These are phyloP conservation scores for Trachythela sp. DNA, from an alignment of 64 coral and sea anemone species.

Conservation along the genomic window DNA sequence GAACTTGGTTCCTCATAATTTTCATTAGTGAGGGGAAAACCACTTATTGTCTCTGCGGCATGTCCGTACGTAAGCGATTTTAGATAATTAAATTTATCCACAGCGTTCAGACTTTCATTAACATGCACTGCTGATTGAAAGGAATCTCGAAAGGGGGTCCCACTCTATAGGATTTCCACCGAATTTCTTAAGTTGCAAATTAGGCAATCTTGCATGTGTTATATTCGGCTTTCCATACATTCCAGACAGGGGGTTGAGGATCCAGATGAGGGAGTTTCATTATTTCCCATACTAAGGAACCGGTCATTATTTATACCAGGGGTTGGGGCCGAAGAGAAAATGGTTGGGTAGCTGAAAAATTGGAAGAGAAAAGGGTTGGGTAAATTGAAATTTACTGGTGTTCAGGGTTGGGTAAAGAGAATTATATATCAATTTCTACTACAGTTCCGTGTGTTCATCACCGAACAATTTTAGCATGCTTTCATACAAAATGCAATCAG, in stretches of 20 bases:
- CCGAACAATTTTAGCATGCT: too few species aligned
- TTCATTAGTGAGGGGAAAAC: constrained; percentile 26
- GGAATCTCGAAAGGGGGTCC: constrained; percentile 33
- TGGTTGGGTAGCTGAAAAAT: too few species aligned
- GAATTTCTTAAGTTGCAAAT: constrained; percentile 42
- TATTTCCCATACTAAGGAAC: too few species aligned
- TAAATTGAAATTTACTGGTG: too few species aligned
- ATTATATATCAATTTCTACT: too few species aligned
- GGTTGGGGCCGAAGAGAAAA: too few species aligned
- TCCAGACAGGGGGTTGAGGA: background rate
- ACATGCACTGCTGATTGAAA: constrained; percentile 30
- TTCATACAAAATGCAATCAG: too few species aligned
- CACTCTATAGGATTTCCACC: constrained; percentile 6
- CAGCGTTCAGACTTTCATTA: background rate
- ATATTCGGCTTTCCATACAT: background rate
- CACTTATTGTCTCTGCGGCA: constrained; percentile 27
- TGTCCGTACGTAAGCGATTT: background rate
- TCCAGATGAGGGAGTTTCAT: background rate
- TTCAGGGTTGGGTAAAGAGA: too few species aligned
- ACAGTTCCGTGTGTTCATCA: too few species aligned
- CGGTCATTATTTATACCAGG: too few species aligned
- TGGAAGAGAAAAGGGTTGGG: too few species aligned
- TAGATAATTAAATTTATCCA: constrained; percentile 46
- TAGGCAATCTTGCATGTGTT: constrained; percentile 26
- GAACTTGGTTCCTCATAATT: constrained; percentile 25